Conservation (phyloP, 2,888 invertebrate species). For the Germaria angustata region DNA sequence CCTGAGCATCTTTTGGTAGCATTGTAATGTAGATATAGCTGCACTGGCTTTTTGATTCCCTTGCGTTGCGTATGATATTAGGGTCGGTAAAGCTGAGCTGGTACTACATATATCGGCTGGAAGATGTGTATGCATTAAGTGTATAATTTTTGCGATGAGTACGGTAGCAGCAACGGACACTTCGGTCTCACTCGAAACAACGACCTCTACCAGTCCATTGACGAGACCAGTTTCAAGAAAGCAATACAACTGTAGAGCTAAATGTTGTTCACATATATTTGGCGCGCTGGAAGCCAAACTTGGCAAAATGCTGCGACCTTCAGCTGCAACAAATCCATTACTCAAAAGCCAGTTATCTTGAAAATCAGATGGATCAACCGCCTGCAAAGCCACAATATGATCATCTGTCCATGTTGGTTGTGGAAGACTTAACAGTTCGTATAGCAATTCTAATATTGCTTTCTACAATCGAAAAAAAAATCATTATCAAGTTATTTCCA, state of each 20-base stretch:
- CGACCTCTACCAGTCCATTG: slow-evolving; percentile 94
- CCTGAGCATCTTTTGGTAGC: slow-evolving; percentile 89
- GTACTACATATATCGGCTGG: slow-evolving; percentile 92
- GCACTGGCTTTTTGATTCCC: slow-evolving; percentile 90
- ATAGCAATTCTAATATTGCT: slow-evolving; percentile 94
- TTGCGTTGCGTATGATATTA: slow-evolving; percentile 89
- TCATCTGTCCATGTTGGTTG: slow-evolving; percentile 97
- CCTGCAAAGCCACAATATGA: slow-evolving; percentile 91
- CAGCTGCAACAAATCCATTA: slow-evolving; percentile 97
- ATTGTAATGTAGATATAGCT: slow-evolving; percentile 89
- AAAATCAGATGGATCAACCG: slow-evolving; percentile 92
- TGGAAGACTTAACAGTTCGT: slow-evolving; percentile 92
- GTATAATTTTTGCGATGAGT: slow-evolving; percentile 91
- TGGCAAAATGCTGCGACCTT: slow-evolving; percentile 92
- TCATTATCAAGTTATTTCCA: not conserved
- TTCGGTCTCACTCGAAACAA: slow-evolving; percentile 90
- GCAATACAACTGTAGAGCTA: slow-evolving; percentile 92
- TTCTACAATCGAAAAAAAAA: slow-evolving; percentile 83
- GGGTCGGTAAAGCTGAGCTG: slow-evolving; percentile 90
- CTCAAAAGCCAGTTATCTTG: slow-evolving; percentile 92
- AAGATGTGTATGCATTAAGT: slow-evolving; percentile 90
- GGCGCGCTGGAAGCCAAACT: slow-evolving; percentile 91
- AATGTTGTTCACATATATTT: slow-evolving; percentile 94
- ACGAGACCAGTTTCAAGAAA: slow-evolving; percentile 92
- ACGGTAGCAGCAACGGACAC: slow-evolving; percentile 95